phyloP scores from a whole-genome alignment of 2,888 invertebrate genomes.

The Salpingus planirostris region DNA sequence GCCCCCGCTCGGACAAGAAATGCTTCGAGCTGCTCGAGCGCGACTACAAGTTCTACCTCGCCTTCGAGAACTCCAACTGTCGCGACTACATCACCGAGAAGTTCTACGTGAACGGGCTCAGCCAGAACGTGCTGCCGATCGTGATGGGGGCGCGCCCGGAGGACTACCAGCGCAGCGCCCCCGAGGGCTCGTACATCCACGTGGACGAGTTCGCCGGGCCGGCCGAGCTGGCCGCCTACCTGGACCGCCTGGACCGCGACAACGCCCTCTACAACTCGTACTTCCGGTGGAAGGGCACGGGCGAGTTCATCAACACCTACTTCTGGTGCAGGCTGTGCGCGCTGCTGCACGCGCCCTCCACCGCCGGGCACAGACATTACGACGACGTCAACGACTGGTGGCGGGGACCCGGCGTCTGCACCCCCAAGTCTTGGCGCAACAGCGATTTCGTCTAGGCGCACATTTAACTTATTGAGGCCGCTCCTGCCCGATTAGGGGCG shows the following conservation, averaged over 20 bases:
- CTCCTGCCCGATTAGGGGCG: not conserved
- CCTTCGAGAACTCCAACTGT: conserved; percentile 96
- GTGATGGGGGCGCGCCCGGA: conserved; percentile 93
- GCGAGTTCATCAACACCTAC: conserved; percentile 92
- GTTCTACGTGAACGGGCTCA: conserved; percentile 89
- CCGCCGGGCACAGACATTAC: conserved; percentile 51
- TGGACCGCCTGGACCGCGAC: conserved; percentile 75
- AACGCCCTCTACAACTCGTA: conserved; percentile 90
- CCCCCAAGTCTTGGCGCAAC: conserved; percentile 57
- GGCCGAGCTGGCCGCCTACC: conserved; percentile 77
- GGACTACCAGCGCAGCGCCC: conserved; percentile 81
- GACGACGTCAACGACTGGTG: conserved; percentile 89
- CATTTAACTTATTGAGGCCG: conserved; percentile 5
- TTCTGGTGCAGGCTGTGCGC: conserved; percentile 89
- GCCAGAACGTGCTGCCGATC: conserved; percentile 80
- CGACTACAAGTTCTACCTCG: conserved; percentile 94
- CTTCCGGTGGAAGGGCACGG: conserved; percentile 85
- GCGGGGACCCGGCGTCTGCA: conserved; percentile 74
- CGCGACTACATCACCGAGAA: conserved; percentile 94
- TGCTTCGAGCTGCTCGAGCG: conserved; percentile 85
- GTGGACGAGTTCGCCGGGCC: conserved; percentile 91
- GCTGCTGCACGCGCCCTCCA: conserved; percentile 62
- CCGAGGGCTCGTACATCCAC: conserved; percentile 87
- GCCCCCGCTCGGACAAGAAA: conserved; percentile 70
- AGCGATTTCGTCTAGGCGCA: conserved; percentile 23